Evolutionary conservation across 2,888 invertebrate species (phyloP), one percentile per base, ranked within the genome.

Genomic region (Heliconius cydno): DNA sequence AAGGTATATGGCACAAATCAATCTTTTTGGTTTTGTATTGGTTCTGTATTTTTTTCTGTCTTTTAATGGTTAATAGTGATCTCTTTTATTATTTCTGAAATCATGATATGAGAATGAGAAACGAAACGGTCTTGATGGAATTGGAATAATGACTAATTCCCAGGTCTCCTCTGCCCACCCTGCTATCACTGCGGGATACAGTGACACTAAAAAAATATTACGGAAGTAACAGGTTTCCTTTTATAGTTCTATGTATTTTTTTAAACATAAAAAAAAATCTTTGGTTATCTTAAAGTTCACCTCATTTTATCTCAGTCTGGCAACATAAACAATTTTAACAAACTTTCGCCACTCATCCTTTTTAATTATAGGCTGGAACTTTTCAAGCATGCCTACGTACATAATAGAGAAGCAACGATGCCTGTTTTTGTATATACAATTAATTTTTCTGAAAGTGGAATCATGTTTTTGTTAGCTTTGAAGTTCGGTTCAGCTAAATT

Each of bases 351-450:
- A 70, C 68, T 70, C 68, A 70, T 70, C 68, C 68, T 70, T 70
- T 41, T 70, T 70, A 70, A 70, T 70, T 70, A 70, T 70, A 70
- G 68, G 41, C 68, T 41, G 68, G 41, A 70, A 70, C 68, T 41
- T 70, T 70, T 70, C 41, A 70, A 70, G 41, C 68, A 70, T 68
- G 68, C 68, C 68, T 38, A 68, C 68, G 68, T 68, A 68, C 68
- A 34, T 68, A 68, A 38, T 68, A 68, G 38, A 70, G 34, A 70
- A 70, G 41, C 38, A 70, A 70, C 38, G 68, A 41, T 70, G 68
- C n/a, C 41, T 41, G 41, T 25, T 41, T 70, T 70, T 70, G 41
- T 70, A 41, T 70, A 41, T 25, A 70, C 38, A 70, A 41, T 70
- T 25, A 22, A 52, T 38, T 70, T 25, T 70, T 70, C 22, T n/a